Evolutionary conservation across 2,113 vertebrate genomes (phyloP).

Genomic region (Cariama cristata): DNA sequence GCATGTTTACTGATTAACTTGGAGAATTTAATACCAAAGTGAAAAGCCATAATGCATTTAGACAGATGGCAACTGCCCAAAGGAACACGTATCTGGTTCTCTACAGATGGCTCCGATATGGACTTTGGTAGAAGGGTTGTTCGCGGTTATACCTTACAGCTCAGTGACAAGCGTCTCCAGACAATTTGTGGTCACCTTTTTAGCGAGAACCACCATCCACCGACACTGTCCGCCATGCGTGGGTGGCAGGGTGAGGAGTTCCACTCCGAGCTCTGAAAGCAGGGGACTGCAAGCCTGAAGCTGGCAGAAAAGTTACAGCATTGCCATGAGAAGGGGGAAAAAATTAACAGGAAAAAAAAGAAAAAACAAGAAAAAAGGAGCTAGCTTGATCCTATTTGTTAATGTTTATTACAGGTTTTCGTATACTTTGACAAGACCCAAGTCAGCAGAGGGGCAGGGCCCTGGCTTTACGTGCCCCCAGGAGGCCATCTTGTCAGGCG

Average conservation of each 20-base stretch:
- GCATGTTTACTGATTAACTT: constrained; percentile 19
- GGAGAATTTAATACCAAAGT: neutral
- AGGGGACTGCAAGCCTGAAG: neutral
- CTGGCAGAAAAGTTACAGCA: neutral
- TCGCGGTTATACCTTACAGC: neutral
- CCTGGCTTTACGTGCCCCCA: neutral
- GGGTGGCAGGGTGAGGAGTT: neutral
- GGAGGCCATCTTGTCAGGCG: neutral
- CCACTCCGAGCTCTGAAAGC: accelerated
- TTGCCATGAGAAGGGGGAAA: neutral
- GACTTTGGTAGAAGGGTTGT: neutral
- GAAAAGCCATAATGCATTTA: constrained; percentile 19
- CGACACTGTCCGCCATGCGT: accelerated
- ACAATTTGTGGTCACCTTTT: neutral
- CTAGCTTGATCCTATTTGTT: neutral
- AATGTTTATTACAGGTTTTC: neutral
- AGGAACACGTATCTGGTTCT: neutral
- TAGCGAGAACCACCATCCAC: neutral
- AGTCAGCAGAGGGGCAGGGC: neutral
- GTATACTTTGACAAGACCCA: neutral
- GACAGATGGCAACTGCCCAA: neutral
- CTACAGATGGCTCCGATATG: neutral
- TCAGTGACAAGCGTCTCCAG: accelerated
- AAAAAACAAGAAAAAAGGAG: neutral
- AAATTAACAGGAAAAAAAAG: neutral